Percentiles rank a stretch among this genome's conserved stretches.
Conservation (phyloP, 2,113 vertebrate species). For the Lophochroa leadbeateri region DNA sequence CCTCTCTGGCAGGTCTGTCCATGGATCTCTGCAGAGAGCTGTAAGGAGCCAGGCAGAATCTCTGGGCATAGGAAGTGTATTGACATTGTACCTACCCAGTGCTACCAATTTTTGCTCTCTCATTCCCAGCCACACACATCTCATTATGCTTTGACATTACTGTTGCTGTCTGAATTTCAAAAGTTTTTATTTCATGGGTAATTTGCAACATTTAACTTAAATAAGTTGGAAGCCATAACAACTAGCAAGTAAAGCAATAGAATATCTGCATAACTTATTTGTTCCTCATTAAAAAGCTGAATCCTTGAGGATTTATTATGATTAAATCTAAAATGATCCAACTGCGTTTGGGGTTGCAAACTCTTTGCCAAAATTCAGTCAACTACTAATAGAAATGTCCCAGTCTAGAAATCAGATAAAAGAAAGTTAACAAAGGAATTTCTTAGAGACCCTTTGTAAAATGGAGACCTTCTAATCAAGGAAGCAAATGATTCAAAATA, state of each 20-base stretch:
- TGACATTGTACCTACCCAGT: background rate
- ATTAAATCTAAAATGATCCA: background rate
- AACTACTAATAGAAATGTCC: conserved; percentile 14
- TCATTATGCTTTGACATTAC: conserved; percentile 6
- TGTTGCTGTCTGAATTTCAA: conserved; percentile 36
- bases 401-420: conserved; percentile 19
- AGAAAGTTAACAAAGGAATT: conserved; percentile 32
- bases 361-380: conserved; percentile 1
- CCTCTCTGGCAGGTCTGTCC: background rate
- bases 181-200: conserved; percentile 36
- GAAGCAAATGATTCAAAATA: conserved; percentile 40
- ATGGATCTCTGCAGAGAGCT: background rate
- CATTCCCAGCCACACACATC: background rate
- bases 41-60: background rate
- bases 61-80: fast-evolving
- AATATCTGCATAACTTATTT: background rate
- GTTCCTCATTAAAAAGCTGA: background rate
- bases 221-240: background rate
- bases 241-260: background rate
- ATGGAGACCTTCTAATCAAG: conserved; percentile 13
- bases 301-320: background rate
- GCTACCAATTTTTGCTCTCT: background rate
- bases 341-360: background rate
- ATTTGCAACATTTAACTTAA: conserved; percentile 56
- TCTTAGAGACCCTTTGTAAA: background rate